A percentile compares a stretch with the other conserved stretches of the same genome.
Evolutionary conservation across 1,140 invertebrate species (phyloP).

Genomic region (Apis cerana): DNA sequence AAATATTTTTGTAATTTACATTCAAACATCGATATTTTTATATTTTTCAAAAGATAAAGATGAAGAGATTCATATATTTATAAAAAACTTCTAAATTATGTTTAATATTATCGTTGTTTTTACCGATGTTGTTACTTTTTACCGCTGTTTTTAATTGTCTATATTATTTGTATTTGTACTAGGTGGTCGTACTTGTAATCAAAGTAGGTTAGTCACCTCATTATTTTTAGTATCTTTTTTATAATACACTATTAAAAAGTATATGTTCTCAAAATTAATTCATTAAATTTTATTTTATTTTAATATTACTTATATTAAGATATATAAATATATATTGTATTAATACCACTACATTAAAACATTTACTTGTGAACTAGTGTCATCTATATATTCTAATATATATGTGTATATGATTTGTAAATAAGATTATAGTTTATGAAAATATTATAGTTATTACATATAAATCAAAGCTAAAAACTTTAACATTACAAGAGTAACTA

Average conservation of each 20-base stretch:
- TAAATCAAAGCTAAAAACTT: background rate
- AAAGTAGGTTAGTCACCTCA: slow-evolving; percentile 21
- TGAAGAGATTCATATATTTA: background rate
- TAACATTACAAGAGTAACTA: background rate
- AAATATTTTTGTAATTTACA: slow-evolving; percentile 13
- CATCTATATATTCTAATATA: background rate
- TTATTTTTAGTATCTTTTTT: slow-evolving; percentile 6
- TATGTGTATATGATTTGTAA: background rate
- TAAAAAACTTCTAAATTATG: background rate
- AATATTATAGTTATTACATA: background rate
- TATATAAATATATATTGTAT: slow-evolving; percentile 24
- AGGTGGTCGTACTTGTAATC: slow-evolving; percentile 26
- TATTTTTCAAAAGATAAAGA: background rate
- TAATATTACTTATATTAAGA: slow-evolving; percentile 24
- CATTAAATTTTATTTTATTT: slow-evolving; percentile 8
- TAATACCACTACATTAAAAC: slow-evolving; percentile 18
- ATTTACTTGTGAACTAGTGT: background rate
- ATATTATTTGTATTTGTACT: slow-evolving; percentile 10
- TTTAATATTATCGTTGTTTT: slow-evolving; percentile 29
- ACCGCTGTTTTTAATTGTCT: slow-evolving; percentile 25
- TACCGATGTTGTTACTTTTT: slow-evolving; percentile 14
- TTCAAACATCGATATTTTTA: background rate
- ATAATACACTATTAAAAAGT: background rate
- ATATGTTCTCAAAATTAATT: background rate
- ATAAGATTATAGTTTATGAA: background rate